phyloP scores from a whole-genome alignment of 2,113 vertebrate species.

The Heterotilapia buettikoferi region DNA sequence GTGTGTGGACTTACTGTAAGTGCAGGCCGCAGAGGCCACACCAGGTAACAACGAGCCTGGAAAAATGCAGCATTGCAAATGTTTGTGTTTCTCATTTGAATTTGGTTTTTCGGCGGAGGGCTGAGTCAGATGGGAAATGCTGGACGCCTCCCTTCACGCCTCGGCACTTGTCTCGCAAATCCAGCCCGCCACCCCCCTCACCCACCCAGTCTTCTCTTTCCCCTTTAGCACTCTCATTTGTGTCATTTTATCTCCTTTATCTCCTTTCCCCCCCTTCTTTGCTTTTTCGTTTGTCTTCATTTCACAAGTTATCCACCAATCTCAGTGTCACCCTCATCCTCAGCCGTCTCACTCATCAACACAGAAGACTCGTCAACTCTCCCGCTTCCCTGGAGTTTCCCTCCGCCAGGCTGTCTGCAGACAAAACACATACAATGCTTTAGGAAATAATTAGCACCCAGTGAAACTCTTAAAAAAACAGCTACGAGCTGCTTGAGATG shows the following conservation, averaged over 20 bases:
- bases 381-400: not conserved
- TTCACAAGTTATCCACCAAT: not conserved
- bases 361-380: not conserved
- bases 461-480: not conserved
- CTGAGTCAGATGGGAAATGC: conserved; percentile 46
- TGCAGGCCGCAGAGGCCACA: not conserved
- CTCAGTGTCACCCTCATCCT: not conserved
- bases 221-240: conserved; percentile 11
- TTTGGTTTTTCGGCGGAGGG: conserved; percentile 26
- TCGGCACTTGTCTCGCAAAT: conserved; percentile 42
- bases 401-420: not conserved
- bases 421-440: conserved; percentile 25
- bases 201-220: not conserved
- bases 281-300: not conserved
- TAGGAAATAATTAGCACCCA: conserved; percentile 33
- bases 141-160: not conserved
- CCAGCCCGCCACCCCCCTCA: not conserved
- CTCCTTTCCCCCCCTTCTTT: not conserved
- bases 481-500: not conserved
- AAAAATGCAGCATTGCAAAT: conserved; percentile 26
- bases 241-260: not conserved
- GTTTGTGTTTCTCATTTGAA: conserved; percentile 57
- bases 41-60: not conserved
- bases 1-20: conserved; percentile 9
- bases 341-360: not conserved